Evolutionary conservation across 1,140 invertebrate species (phyloP), one percentile per base, ranked within the genome.

Genomic region (Araneus ventricosus): DNA sequence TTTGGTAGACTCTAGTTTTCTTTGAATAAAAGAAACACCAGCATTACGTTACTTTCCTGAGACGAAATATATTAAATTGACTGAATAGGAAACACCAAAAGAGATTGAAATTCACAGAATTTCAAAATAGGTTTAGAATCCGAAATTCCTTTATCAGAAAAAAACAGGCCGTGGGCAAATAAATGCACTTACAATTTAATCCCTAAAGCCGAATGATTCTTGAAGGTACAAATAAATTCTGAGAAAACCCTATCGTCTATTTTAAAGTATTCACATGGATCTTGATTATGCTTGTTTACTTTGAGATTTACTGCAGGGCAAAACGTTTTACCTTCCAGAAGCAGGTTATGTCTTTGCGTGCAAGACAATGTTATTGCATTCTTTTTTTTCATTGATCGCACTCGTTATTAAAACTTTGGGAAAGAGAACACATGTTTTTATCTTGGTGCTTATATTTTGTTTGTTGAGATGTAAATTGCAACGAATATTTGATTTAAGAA

Each of bases 141-240:
- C 27, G 45, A 84, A 84, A 84, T n/a, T 84, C 45, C 67, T 75
- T 84, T 84, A 84, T 84, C 80, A 45, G 80, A 84, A 45, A 57
- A 67, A 84, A 84, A 45, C 80, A 84, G 63, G 24, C 80, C n/a
- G n/a, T 27, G 2, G 45, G 80, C 22, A 84, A 82, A 84, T 84
- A 84, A 84, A 84, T 45, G 80, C 80, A 84, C 27, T 84, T 84
- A 84, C 80, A 84, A 84, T 84, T 84, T 84, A 84, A 84, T 84
- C 80, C 80, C n/a, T 27, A 52, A 84, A 84, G 41, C 80, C 39
- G 80, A 84, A 84, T 84, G 80, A 57, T 84, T 84, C 45, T 57
- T 84, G 34, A 34, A 57, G 45, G 45, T 84, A 30, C 24, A 84
- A 84, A 84, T 84, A 84, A 57, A 84, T 84, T 84, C 24, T 17